Percentiles rank a stretch among this genome's conserved stretches.
Conservation (phyloP, 1,140 invertebrate genomes). For the Bombus picipes region DNA sequence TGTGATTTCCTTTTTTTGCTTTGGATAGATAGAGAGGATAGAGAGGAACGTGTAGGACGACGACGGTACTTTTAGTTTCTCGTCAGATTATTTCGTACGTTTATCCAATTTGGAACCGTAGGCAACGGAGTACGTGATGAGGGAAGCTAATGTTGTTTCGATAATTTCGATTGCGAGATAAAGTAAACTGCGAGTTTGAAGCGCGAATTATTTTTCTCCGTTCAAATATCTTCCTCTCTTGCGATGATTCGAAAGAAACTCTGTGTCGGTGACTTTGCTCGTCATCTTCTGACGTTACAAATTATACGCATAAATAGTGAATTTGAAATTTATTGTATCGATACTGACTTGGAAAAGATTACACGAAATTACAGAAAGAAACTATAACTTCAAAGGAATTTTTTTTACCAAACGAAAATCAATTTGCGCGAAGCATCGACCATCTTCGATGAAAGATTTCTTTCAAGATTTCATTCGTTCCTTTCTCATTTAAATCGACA, state of each 20-base stretch:
- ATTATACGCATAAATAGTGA: neutral
- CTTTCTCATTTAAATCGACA: neutral
- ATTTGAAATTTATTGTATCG: neutral
- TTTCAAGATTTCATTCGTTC: neutral
- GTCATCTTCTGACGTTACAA: too few species aligned
- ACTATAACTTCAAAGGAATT: neutral
- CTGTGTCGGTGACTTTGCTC: too few species aligned
- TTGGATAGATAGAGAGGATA: neutral
- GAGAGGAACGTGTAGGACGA: neutral
- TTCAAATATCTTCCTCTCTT: too few species aligned
- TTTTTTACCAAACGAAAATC: neutral
- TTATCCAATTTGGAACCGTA: too few species aligned
- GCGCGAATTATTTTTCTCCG: too few species aligned
- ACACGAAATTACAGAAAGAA: too few species aligned
- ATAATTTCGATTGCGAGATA: too few species aligned
- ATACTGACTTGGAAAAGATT: too few species aligned
- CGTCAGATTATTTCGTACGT: neutral
- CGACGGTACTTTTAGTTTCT: neutral
- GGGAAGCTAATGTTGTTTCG: too few species aligned
- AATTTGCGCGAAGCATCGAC: neutral
- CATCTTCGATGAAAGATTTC: neutral
- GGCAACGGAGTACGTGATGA: too few species aligned
- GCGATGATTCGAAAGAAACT: too few species aligned
- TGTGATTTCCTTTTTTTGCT: neutral
- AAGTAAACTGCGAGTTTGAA: too few species aligned